These are phyloP conservation scores for Nymphalis polychloros DNA, from an alignment of 2,888 invertebrate species.

Conservation along the genomic window DNA sequence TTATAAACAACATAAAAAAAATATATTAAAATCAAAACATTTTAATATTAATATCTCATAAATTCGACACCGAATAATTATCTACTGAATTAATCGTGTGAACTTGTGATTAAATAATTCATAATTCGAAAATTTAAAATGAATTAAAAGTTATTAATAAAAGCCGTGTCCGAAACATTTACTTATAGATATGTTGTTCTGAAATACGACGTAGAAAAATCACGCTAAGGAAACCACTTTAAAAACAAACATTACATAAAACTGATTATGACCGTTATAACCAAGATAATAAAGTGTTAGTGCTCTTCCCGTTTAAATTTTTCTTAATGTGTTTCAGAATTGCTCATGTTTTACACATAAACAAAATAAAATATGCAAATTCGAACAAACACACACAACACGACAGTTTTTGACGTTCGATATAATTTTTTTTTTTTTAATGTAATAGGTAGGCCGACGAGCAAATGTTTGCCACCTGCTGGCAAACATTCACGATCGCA, in stretches of 20 bases:
- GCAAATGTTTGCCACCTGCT: too few species aligned
- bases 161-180: too few species aligned
- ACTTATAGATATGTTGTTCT: too few species aligned
- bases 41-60: neutral
- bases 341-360: slow-evolving; percentile 6
- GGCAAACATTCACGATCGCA: too few species aligned
- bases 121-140: neutral
- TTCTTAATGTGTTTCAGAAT: slow-evolving; percentile 17
- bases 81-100: slow-evolving; percentile 1
- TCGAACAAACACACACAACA: neutral
- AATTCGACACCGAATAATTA: neutral
- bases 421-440: neutral
- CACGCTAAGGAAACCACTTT: too few species aligned
- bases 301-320: slow-evolving; percentile 4
- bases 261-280: neutral
- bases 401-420: neutral
- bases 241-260: neutral
- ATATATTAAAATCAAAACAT: neutral
- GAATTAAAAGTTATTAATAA: neutral
- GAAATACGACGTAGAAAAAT: too few species aligned
- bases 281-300: slow-evolving; percentile 6
- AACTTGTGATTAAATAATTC: neutral
- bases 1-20: too few species aligned
- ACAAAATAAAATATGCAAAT: slow-evolving; percentile 10
- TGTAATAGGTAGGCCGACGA: too few species aligned